Evolutionary conservation across 2,888 invertebrate species (phyloP).

Genomic region (Sycophila texana): DNA sequence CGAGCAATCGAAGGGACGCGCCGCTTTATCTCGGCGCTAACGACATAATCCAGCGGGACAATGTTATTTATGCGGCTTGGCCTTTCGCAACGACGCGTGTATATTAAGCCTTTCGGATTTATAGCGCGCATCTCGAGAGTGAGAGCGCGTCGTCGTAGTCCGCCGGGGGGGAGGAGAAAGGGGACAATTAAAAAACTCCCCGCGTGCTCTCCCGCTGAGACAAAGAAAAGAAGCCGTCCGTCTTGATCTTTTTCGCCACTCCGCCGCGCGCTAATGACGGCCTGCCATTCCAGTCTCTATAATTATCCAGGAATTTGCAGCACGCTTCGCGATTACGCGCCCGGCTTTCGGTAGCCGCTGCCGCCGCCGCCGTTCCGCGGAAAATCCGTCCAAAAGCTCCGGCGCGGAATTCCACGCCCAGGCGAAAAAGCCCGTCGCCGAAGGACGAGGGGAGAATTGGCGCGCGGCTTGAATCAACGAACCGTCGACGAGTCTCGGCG

Average conservation of each 20-base stretch:
- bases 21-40: background rate
- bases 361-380: background rate
- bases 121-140: background rate
- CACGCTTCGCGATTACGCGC: background rate
- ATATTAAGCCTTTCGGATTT: conserved; percentile 1
- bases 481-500: conserved; percentile 17
- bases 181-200: conserved; percentile 30
- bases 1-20: too few species aligned
- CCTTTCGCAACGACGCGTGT: background rate
- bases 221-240: conserved; percentile 35
- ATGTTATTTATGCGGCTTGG: background rate
- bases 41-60: background rate
- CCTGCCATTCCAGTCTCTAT: conserved; percentile 17
- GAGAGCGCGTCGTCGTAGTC: background rate
- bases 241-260: conserved; percentile 47
- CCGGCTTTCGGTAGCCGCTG: conserved; percentile 19
- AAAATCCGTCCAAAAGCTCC: background rate
- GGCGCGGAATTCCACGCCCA: background rate
- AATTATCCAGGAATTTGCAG: conserved; percentile 42
- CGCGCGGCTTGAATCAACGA: conserved; percentile 1
- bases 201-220: conserved; percentile 13
- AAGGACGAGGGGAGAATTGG: background rate
- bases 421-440: background rate
- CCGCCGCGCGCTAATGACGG: conserved; percentile 41
- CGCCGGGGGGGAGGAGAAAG: background rate